Evolutionary conservation across 2,888 invertebrate species (phyloP), one percentile per base, ranked within the genome.

Genomic region (Pinctada fucata): DNA sequence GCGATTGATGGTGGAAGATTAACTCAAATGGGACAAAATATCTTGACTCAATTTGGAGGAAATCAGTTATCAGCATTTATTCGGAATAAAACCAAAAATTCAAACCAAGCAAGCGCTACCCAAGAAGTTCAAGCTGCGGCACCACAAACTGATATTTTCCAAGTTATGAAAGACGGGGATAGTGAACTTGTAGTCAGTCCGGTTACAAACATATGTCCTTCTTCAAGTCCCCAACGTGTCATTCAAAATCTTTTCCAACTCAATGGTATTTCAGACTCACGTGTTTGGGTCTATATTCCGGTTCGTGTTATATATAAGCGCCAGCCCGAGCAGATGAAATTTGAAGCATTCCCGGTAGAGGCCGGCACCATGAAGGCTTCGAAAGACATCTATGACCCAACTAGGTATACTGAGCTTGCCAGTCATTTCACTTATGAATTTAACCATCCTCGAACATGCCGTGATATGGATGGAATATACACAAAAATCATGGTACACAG

Each of bases 401-500:
- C 66, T 10, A 13, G 64, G 3, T 80, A 80, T 67, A 8, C n/a
- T 0, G 69, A 68, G 48, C 64, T 80, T 1, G 48, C 58, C 6
- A 58, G 68, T 10, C 31, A 74, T 4, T 79, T 79, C 68, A 2
- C 16, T 8, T n/a, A 48, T 5, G 52, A 48, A 1, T n/a, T 65
- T n/a, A 67, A 71, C n/a, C 31, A 69, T 10, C 16, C 65, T 1
- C 48, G 73, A 51, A 68, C 63, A 13, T 72, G 75, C 16, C 45
- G 72, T 10, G 69, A 78, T 31, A 75, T 78, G 71, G 78, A 80
- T 67, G 74, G 77, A 16, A 75, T 80, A 48, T 80, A 74, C 67
- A 80, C 78, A 64, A 84, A 86, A 69, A 81, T 88, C 47, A 87
- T 86, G 65, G 78, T 89, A n/a, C 84, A 86, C 71, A 87, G 89